Conservation (phyloP, 2,113 vertebrate species). For the Trogon surrucura region DNA sequence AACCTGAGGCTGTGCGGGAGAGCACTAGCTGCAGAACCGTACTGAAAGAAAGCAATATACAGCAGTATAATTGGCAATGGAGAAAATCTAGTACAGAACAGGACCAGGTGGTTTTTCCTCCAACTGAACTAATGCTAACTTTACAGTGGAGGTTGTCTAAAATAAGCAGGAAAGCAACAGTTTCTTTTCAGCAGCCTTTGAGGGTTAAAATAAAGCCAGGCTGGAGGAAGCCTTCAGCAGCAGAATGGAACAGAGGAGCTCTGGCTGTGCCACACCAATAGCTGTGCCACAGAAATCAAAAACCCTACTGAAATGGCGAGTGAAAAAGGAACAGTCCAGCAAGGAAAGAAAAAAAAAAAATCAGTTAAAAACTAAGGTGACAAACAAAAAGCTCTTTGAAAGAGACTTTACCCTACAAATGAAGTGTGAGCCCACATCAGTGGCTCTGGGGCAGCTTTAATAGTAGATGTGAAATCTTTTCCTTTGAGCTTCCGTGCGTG, state of each 20-base stretch:
- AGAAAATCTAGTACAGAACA: background rate
- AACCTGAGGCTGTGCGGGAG: background rate
- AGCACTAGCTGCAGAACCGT: background rate
- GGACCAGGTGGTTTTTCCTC: background rate
- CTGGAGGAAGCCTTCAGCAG: slow-evolving; percentile 6
- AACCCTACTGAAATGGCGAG: background rate
- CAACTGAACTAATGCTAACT: background rate
- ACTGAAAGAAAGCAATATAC: background rate
- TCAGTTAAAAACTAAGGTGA: background rate
- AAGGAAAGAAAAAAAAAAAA: background rate
- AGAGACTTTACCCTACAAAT: background rate
- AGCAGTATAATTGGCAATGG: background rate
- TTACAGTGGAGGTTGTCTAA: background rate
- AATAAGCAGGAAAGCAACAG: background rate
- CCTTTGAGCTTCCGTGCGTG: background rate
- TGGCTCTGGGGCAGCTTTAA: background rate
- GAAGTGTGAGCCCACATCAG: background rate
- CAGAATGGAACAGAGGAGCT: slow-evolving; percentile 8
- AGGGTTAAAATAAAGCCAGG: slow-evolving; percentile 20
- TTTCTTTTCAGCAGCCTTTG: slow-evolving; percentile 10
- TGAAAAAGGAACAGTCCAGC: background rate
- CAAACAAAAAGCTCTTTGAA: background rate
- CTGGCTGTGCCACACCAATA: background rate
- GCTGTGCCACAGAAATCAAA: background rate
- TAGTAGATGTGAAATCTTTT: background rate